Conservation (phyloP, 2,888 invertebrate genomes). For the Entomobrya proxima region DNA sequence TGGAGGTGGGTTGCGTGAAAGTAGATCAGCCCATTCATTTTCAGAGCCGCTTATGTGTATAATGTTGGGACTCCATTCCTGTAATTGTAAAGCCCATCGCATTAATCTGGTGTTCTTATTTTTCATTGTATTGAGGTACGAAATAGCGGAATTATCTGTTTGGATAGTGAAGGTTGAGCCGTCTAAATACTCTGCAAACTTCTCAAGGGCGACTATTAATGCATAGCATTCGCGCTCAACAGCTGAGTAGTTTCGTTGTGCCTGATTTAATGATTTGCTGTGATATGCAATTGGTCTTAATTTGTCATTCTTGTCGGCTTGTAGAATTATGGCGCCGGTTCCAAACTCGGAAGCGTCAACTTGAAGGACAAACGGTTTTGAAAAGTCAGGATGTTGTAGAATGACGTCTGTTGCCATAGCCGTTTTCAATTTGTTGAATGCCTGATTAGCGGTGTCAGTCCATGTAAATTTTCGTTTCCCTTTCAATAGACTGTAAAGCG, state of each 20-base stretch:
- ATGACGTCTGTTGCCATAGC: conserved; percentile 37
- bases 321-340: background rate
- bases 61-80: conserved; percentile 46
- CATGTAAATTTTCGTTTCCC: conserved; percentile 65
- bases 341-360: conserved; percentile 34
- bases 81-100: conserved; percentile 58
- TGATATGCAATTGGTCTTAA: background rate
- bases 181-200: conserved; percentile 21
- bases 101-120: conserved; percentile 41
- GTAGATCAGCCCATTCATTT: conserved; percentile 52
- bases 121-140: conserved; percentile 40
- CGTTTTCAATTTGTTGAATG: conserved; percentile 61
- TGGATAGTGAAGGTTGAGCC: conserved; percentile 37
- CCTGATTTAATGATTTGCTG: background rate
- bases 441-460: conserved; percentile 1
- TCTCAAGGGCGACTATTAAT: background rate
- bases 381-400: conserved; percentile 34
- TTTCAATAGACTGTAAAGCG: conserved; percentile 39
- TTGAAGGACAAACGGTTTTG: conserved; percentile 24
- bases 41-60: conserved; percentile 24
- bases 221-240: conserved; percentile 35
- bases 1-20: conserved; percentile 45
- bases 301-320: background rate
- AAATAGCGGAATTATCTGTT: conserved; percentile 45
- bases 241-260: background rate